A percentile compares a stretch with the other conserved stretches of the same genome.
These are phyloP conservation scores for Regulus satrapa DNA, from an alignment of 2,113 vertebrate species.

Conservation along the genomic window DNA sequence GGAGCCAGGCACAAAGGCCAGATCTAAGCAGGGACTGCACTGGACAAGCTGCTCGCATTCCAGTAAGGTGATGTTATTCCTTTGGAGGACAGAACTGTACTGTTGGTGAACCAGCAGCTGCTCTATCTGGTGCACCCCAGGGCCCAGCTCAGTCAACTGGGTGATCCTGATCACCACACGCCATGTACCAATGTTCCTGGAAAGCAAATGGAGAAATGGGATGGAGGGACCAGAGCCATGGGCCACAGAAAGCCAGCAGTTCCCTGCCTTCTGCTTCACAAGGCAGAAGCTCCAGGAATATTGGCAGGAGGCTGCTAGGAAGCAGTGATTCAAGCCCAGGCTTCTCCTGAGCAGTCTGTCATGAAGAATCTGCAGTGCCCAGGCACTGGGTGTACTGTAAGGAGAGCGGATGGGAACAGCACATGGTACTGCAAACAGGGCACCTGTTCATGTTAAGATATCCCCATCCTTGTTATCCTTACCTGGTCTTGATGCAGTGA, in stretches of 20 bases:
- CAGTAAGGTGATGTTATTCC: background rate
- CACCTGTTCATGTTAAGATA: background rate
- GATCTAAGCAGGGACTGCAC: background rate
- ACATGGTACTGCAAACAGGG: background rate
- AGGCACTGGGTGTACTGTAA: background rate
- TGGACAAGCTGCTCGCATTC: background rate
- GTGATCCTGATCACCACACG: background rate
- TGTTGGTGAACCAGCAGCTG: background rate
- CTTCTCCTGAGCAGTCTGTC: background rate
- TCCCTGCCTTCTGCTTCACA: background rate
- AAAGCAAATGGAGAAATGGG: background rate
- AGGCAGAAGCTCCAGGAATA: background rate
- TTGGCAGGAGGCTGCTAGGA: background rate
- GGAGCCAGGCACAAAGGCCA: background rate
- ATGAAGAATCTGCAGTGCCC: background rate
- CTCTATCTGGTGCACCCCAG: background rate
- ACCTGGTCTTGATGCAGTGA: rapidly evolving
- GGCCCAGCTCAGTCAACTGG: background rate
- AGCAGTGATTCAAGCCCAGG: background rate
- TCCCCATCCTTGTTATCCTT: background rate
- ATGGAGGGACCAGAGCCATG: background rate
- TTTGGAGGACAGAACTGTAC: background rate
- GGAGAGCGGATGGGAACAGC: background rate
- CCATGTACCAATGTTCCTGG: background rate
- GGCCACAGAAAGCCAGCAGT: background rate